Evolutionary conservation across 2,888 invertebrate species (phyloP), one percentile per base, ranked within the genome.

Genomic region (Tetramorium bicarinatum): DNA sequence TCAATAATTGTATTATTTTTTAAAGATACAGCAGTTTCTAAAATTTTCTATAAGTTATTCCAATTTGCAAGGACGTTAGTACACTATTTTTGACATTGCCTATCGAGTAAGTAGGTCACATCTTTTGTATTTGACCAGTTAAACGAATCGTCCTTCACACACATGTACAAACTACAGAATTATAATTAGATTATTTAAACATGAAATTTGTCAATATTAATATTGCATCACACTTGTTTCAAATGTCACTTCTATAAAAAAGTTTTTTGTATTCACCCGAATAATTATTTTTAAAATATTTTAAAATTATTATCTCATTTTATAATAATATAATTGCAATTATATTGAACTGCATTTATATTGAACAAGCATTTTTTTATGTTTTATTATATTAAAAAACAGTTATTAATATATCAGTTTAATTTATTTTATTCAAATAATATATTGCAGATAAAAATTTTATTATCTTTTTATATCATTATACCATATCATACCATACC

Each of bases 71-170:
- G 13, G 41, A 54, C 38, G 25, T 38, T 41, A 29, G 18, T 18
- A 47, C 21, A 3, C 9, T 54, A 34, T 3, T 41, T 75, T 72
- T 34, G 21, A 77, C 25, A 38, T 18, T 18, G 18, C 7, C 75
- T 69, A 69, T 18, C 38, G 77, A 64, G 79, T 83, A 89, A 87
- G 61, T 88, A 76, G 86, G 88, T 86, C 87, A 52, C 74, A 47
- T 25, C 34, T 54, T 82, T 86, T 89, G 67, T 87, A 67, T 38
- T 83, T 62, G 75, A 38, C 1, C 47, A 21, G 56, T 71, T 47
- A 25, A 71, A 83, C 52, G 52, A 2, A 54, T 81, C 54, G 34
- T 34, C 38, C 34, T 34, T 71, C 71, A 13, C 47, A 44, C 38
- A 38, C 3, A 13, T 11, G 0, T 44, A 67, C 6, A 29, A 8